Evolutionary conservation across 2,888 invertebrate genomes (phyloP).

Genomic region (Heliconius ethilla): DNA sequence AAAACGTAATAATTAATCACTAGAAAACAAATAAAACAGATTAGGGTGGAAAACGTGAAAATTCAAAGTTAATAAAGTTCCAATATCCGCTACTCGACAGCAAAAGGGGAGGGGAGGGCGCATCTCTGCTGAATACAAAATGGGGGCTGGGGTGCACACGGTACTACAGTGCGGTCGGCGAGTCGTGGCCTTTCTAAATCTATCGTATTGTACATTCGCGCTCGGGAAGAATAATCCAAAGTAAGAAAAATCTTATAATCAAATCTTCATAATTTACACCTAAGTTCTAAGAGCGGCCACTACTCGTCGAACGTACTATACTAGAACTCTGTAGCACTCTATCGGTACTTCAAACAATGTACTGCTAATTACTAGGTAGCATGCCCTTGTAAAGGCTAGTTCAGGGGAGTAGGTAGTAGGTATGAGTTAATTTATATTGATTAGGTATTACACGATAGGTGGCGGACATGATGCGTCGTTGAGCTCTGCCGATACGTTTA

Average conservation of each 20-base stretch:
- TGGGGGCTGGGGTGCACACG: conserved; percentile 38
- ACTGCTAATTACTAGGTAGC: conserved; percentile 70
- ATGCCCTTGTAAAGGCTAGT: not conserved
- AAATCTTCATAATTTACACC: too few relatives aligned
- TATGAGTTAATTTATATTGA: too few relatives aligned
- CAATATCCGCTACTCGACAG: conserved; percentile 22
- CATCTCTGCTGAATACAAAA: conserved; percentile 34
- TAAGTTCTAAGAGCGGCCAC: not conserved
- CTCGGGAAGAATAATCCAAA: too few relatives aligned
- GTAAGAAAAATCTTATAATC: too few relatives aligned
- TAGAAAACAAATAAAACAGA: conserved; percentile 10
- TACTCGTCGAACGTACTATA: not conserved
- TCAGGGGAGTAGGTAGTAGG: too few relatives aligned
- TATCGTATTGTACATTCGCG: not conserved
- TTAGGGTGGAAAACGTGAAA: not conserved
- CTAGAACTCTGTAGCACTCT: conserved; percentile 43
- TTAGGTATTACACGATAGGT: not conserved
- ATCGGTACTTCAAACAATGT: conserved; percentile 45
- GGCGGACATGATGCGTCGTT: not conserved
- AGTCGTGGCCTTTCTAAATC: not conserved
- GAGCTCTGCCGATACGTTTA: not conserved
- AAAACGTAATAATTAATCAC: not conserved
- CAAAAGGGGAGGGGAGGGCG: not conserved
- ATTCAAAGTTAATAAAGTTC: conserved; percentile 25
- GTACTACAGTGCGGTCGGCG: conserved; percentile 40